Percentiles rank a stretch among this genome's conserved stretches.
These are phyloP conservation scores for Helobdella robusta DNA, from an alignment of 2,888 invertebrate species.

Conservation along the genomic window DNA sequence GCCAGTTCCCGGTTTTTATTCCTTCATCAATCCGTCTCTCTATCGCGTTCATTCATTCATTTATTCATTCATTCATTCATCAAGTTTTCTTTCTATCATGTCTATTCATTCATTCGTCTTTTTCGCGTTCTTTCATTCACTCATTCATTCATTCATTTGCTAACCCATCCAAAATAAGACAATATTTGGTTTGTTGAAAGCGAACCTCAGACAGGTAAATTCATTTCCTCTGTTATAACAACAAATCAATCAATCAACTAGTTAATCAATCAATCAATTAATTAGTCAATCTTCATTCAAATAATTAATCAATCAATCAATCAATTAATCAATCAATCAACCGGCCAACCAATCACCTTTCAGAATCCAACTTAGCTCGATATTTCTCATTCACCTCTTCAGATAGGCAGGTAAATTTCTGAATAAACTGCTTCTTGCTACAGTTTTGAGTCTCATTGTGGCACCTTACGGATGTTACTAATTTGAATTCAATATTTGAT, in stretches of 20 bases:
- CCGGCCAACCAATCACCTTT: neutral
- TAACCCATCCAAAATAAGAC: neutral
- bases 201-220: constrained; percentile 5
- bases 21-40: too few relatives aligned
- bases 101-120: too few relatives aligned
- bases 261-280: neutral
- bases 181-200: neutral
- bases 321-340: neutral
- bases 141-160: too few relatives aligned
- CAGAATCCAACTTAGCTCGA: neutral
- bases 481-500: neutral
- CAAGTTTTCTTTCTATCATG: too few relatives aligned
- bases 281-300: neutral
- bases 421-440: neutral
- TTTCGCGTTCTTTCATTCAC: too few relatives aligned
- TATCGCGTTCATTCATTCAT: too few relatives aligned
- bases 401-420: constrained; percentile 4
- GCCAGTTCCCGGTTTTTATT: too few relatives aligned
- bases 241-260: neutral
- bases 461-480: neutral
- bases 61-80: too few relatives aligned
- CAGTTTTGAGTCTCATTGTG: neutral
- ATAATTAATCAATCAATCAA: neutral
- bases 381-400: constrained; percentile 10
- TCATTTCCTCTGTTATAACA: neutral